Evolutionary conservation across 2,113 vertebrate genomes (phyloP).

Genomic region (Corydoras sp.): DNA sequence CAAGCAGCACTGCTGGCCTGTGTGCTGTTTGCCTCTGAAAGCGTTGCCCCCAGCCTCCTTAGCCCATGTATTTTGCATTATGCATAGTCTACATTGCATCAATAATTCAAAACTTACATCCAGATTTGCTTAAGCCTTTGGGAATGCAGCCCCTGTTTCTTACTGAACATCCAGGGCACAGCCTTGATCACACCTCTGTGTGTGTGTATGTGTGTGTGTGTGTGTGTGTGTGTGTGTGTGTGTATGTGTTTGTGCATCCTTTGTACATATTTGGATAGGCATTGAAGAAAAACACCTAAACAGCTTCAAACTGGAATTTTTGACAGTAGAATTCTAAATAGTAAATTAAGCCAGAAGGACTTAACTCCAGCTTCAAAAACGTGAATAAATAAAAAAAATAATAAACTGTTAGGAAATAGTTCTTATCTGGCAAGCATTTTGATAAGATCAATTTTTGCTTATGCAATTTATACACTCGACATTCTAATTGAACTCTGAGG

Average conservation of each 20-base stretch:
- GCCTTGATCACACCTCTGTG: constrained; percentile 42
- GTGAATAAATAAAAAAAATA: background rate
- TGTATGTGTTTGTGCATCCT: constrained; percentile 6
- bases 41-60: constrained; percentile 36
- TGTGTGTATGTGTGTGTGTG: constrained; percentile 30
- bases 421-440: constrained; percentile 2
- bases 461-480: constrained; percentile 21
- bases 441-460: constrained; percentile 17
- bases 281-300: background rate
- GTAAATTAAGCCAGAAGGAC: background rate
- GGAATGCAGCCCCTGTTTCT: constrained; percentile 42
- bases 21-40: constrained; percentile 33
- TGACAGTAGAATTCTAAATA: background rate
- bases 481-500: constrained; percentile 20
- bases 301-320: background rate
- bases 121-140: constrained; percentile 49
- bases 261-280: constrained; percentile 18
- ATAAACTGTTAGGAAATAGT: background rate
- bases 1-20: constrained; percentile 12
- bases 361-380: background rate
- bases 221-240: constrained; percentile 15
- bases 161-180: constrained; percentile 51
- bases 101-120: constrained; percentile 55
- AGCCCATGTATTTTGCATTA: constrained; percentile 52
- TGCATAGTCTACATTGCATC: constrained; percentile 56